These are phyloP conservation scores for Apostichopus californicus DNA, from an alignment of 35 echinoderm and acorn worm species.

Conservation along the genomic window DNA sequence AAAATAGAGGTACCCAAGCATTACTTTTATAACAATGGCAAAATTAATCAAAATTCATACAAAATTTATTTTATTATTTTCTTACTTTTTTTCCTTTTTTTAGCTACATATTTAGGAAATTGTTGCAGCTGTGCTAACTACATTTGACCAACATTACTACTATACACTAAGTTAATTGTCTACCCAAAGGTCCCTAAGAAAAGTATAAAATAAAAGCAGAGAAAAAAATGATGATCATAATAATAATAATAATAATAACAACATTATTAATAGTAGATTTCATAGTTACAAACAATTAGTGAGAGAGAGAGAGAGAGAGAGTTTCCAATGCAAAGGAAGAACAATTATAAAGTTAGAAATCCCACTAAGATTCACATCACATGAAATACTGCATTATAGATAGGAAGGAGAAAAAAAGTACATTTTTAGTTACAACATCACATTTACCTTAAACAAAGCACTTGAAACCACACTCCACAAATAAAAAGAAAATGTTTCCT, in stretches of 20 bases:
- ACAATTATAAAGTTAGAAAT: slow-evolving; percentile 52
- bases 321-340: slow-evolving; percentile 32
- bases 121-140: not conserved
- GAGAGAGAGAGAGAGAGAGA: not conserved
- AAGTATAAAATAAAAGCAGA: slow-evolving; percentile 47
- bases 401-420: slow-evolving; percentile 9
- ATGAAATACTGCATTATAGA: slow-evolving; percentile 51
- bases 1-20: no score
- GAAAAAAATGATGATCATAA: slow-evolving; percentile 29
- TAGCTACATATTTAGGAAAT: not conserved
- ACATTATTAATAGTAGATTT: slow-evolving; percentile 44
- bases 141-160: not conserved
- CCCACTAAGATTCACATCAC: slow-evolving; percentile 38
- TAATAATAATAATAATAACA: slow-evolving; percentile 18
- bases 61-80: not conserved
- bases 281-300: slow-evolving; percentile 26
- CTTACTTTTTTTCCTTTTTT: not conserved
- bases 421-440: slow-evolving; percentile 24
- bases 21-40: not conserved
- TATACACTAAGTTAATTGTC: not conserved
- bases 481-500: not conserved
- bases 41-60: not conserved
- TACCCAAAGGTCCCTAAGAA: slow-evolving; percentile 35
- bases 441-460: slow-evolving; percentile 10
- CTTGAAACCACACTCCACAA: slow-evolving; percentile 31